Base-by-base conservation (phyloP, 2,113 vertebrate genomes). In the Ornithorhynchus anatinus region DNA sequence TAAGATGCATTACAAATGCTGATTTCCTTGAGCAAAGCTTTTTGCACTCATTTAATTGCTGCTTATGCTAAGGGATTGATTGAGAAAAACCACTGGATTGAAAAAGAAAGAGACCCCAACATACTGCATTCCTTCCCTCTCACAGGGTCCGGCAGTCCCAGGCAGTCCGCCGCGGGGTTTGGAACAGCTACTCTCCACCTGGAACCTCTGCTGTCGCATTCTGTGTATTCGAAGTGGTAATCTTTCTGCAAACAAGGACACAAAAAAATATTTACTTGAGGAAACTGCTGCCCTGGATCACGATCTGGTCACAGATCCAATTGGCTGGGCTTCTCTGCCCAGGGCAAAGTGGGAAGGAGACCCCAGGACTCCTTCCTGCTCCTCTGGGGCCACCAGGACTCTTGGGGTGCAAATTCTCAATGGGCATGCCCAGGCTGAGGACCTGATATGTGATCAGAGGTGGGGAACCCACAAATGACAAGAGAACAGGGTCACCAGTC, bases 141-240 rank as follows among this genome's bases (percentile, higher is more conserved):
- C 53, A 99, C 95, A 1, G 98, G 98, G 58, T 97, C 96, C 0
- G 98, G 98, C 44, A 99, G 91, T 86, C 96, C 96, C 15, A 88
- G 84, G 87, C 98, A 99, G 56, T 91, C 80, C 73, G 88, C 93
- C 0, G 91, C 89, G 1, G 71, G 90, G 25, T 95, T 96, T 0
- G 97, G 97, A 79, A 99, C 94, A 80, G 98, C 96, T 53, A 99
- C 98, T 72, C 98, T 94, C 98, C 98, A 99, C 69, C 98, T 94
- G 59, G 96, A 96, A 67, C 97, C 97, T 13, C 93, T 97, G 88
- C 95, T 96, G 86, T 98, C 97, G 51, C 98, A 99, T 71, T 99
- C 97, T 0, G 97, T 99, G 88, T 99, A 99, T 90, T 98, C 95
- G 75, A 95, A 99, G 93, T 98, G 97, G 90, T 96, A 99, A 88